These are phyloP conservation scores for Rhagonycha fulva DNA, from an alignment of 2,888 invertebrate species.

Conservation along the genomic window DNA sequence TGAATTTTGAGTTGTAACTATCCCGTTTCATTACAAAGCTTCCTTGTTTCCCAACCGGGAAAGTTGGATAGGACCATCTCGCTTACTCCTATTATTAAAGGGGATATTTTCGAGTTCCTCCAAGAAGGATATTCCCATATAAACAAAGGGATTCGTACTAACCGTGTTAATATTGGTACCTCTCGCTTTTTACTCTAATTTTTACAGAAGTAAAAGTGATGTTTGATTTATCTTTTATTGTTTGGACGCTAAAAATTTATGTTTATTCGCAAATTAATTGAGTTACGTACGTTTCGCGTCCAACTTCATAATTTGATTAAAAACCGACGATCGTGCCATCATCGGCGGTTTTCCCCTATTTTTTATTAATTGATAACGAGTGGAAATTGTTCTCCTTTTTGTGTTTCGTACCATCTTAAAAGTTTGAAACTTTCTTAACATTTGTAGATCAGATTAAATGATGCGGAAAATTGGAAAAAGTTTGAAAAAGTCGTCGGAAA, in stretches of 20 bases:
- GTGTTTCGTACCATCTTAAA: neutral
- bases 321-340: neutral
- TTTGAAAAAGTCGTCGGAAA: constrained; percentile 22
- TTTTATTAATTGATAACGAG: neutral
- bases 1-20: neutral
- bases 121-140: constrained; percentile 34
- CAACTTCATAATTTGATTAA: neutral
- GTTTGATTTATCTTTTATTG: constrained; percentile 51
- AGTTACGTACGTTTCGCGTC: constrained; percentile 2
- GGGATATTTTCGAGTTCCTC: constrained; percentile 30
- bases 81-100: constrained; percentile 41
- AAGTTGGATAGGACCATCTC: constrained; percentile 28
- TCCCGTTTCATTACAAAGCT: constrained; percentile 15
- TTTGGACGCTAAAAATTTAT: constrained; percentile 37
- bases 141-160: constrained; percentile 35
- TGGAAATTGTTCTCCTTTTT: neutral
- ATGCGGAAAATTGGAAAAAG: constrained; percentile 20
- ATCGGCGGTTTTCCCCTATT: neutral
- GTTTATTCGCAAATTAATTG: constrained; percentile 23
- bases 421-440: constrained; percentile 2
- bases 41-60: constrained; percentile 26
- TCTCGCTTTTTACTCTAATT: constrained; percentile 49
- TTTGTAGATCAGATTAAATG: constrained; percentile 14
- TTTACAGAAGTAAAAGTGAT: constrained; percentile 52
- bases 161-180: constrained; percentile 47